These are phyloP conservation scores for Cairina moschata DNA, from an alignment of 2,113 vertebrate genomes.

Conservation along the genomic window DNA sequence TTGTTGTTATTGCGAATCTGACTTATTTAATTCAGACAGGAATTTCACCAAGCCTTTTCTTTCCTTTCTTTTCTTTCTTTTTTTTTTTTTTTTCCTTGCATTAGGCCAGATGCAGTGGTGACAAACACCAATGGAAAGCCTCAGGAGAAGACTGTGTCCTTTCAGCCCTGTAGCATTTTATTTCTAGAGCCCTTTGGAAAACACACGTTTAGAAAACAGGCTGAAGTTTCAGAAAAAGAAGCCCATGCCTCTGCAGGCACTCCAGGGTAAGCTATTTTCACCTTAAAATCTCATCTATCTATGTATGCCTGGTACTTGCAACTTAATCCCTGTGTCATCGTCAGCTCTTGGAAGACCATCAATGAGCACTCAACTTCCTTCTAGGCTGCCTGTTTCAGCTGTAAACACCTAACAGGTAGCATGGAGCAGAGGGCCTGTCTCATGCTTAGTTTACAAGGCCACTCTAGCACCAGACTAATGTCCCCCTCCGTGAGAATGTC, in stretches of 20 bases:
- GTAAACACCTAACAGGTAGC: not conserved
- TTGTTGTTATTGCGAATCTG: not conserved
- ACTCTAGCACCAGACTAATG: not conserved
- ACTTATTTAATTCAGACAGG: not conserved
- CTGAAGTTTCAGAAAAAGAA: not conserved
- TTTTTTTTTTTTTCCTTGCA: not conserved
- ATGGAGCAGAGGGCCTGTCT: not conserved
- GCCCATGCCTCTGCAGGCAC: not conserved
- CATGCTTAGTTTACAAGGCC: not conserved
- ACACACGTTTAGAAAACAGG: not conserved
- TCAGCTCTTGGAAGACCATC: not conserved
- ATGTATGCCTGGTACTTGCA: not conserved
- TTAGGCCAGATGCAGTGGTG: not conserved
- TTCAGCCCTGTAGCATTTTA: not conserved
- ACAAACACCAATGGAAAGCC: not conserved
- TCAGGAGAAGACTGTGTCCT: not conserved
- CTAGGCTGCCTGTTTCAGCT: not conserved
- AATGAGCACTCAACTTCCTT: not conserved
- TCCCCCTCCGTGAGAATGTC: not conserved
- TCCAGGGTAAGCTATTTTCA: not conserved
- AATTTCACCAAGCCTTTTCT: not conserved
- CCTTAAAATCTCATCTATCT: not conserved
- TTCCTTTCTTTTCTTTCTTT: not conserved
- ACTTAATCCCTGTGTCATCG: not conserved
- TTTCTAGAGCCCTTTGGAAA: not conserved